Conservation (phyloP, 2,113 vertebrate genomes). For the Synodontis membranacea region DNA sequence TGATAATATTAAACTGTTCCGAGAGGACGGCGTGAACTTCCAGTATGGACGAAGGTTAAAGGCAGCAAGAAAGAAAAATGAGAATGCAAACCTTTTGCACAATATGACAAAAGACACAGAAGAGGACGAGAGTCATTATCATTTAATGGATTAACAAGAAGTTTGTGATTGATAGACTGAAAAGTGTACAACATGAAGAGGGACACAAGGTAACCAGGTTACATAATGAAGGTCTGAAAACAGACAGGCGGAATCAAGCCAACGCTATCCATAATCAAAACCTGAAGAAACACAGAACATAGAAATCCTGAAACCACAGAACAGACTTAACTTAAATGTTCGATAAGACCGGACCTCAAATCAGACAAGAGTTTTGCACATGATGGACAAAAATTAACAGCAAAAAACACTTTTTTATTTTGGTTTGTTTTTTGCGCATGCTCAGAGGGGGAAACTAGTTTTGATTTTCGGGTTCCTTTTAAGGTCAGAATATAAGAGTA, state of each 20-base stretch:
- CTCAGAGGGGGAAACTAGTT: background rate
- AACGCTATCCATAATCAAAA: background rate
- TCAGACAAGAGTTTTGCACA: too few species aligned
- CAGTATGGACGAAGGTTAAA: background rate
- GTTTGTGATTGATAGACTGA: background rate
- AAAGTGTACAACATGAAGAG: background rate
- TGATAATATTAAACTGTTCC: background rate
- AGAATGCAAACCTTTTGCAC: background rate
- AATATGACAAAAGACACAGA: background rate
- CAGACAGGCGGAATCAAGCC: background rate
- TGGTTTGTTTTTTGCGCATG: background rate
- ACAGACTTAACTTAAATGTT: background rate
- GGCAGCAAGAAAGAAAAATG: background rate
- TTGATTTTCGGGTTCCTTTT: background rate
- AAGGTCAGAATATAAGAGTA: background rate
- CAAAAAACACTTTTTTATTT: background rate
- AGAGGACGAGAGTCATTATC: background rate
- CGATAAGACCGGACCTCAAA: background rate
- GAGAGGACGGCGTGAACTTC: background rate
- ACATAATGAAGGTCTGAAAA: background rate
- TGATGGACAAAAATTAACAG: background rate
- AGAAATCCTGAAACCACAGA: background rate
- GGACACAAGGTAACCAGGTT: background rate
- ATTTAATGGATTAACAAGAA: background rate
- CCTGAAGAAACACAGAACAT: background rate